Conservation (phyloP, 2,888 invertebrate genomes). For the Oeneis ivallda region DNA sequence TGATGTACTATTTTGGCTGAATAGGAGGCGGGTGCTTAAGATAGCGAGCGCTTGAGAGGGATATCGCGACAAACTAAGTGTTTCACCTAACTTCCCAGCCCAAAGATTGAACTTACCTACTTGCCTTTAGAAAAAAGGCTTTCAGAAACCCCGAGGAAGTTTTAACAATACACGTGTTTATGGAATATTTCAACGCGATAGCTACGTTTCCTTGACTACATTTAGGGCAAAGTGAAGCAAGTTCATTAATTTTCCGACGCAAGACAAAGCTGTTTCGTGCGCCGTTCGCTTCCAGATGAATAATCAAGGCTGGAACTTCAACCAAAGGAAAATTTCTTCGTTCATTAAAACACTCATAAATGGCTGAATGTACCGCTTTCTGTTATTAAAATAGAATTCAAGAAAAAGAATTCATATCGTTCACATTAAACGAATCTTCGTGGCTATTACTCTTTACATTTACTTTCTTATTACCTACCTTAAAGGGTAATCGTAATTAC, state of each 20-base stretch:
- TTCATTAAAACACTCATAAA: conserved; percentile 27
- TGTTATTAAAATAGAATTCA: conserved; percentile 8
- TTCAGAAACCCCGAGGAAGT: conserved; percentile 28
- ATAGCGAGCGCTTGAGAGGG: conserved; percentile 75
- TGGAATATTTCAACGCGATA: conserved; percentile 32
- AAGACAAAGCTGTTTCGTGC: conserved; percentile 37
- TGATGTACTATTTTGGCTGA: conserved; percentile 78
- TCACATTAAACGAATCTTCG: conserved; percentile 3
- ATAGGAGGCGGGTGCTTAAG: conserved; percentile 65
- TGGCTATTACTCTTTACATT: background rate
- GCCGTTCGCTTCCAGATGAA: conserved; percentile 38
- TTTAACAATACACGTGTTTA: conserved; percentile 34
- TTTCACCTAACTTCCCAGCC: conserved; percentile 43
- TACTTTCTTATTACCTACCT: too few species aligned
- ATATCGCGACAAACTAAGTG: conserved; percentile 78
- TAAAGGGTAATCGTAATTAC: too few species aligned
- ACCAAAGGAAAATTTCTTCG: conserved; percentile 37
- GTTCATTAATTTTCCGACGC: conserved; percentile 38
- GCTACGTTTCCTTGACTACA: conserved; percentile 31
- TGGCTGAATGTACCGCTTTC: conserved; percentile 24
- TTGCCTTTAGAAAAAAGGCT: conserved; percentile 36
- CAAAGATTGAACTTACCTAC: conserved; percentile 45
- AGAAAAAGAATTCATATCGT: conserved; percentile 11
- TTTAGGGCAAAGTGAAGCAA: conserved; percentile 35
- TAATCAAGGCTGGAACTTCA: conserved; percentile 38